Evolutionary conservation across 2,888 invertebrate genomes (phyloP).

Genomic region (Chymomyza caudatula): DNA sequence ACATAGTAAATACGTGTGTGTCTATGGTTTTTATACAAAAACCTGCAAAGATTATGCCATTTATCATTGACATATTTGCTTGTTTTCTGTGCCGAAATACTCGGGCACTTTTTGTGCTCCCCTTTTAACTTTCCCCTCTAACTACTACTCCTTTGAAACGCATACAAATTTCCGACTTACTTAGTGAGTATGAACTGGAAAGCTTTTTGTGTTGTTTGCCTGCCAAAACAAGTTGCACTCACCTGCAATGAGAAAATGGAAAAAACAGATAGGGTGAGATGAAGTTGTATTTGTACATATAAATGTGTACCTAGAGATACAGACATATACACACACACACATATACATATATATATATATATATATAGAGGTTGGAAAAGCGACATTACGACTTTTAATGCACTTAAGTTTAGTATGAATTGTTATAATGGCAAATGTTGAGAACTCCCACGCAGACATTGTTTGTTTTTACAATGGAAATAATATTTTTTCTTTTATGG

Average conservation of each 20-base stretch:
- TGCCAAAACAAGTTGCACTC: slow-evolving; percentile 42
- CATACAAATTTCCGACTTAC: slow-evolving; percentile 17
- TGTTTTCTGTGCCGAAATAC: not conserved
- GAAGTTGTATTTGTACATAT: not conserved
- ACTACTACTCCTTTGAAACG: not conserved
- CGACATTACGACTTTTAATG: not conserved
- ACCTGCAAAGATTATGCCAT: slow-evolving; percentile 36
- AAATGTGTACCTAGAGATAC: not conserved
- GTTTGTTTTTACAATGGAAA: not conserved
- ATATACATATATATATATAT: not conserved
- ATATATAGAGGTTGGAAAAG: not conserved
- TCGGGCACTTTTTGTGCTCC: slow-evolving; percentile 10
- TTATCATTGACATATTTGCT: slow-evolving; percentile 59
- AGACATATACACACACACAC: not conserved
- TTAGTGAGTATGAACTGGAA: slow-evolving; percentile 2
- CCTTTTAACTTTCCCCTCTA: not conserved
- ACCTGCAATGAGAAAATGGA: slow-evolving; percentile 46
- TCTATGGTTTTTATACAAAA: not conserved
- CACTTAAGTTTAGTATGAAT: not conserved
- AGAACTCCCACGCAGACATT: not conserved
- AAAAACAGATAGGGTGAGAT: not conserved
- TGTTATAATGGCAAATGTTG: not conserved
- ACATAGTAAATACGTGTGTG: not conserved
- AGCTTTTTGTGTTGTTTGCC: slow-evolving; percentile 7
- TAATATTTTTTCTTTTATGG: not conserved